Base-by-base conservation (phyloP, 2,797 vertebrate genomes). In the Pogonophryne albipinna region DNA sequence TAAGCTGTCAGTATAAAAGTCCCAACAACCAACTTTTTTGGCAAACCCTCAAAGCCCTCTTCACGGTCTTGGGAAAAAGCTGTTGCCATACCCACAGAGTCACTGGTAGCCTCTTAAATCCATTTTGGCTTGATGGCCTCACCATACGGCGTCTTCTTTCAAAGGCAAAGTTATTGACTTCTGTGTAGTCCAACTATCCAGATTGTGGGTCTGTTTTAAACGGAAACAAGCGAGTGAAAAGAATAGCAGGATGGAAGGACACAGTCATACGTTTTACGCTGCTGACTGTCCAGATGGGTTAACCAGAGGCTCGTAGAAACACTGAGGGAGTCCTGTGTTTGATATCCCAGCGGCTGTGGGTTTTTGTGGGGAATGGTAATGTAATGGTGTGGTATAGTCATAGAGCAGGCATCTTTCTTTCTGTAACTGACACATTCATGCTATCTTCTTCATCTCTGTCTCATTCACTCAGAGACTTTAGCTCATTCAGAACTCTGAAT, bases 221-320 rank as follows among this genome's bases (percentile, higher is more conserved):
- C 1, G 10, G 74, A 76, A 74, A 76, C 50, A 69, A 77, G 73
- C 12, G 64, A 57, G 58, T 53, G 47, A 64, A 71, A 78, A 69
- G 62, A 76, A 82, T 9, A 52, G 60, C 46, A 7, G 70, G 61
- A 34, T 31, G 51, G 71, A 76, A 45, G 67, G 68, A 75, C 13
- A 9, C 27, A 38, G 58, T 57, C 17, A 6, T 66, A 31, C 4
- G 13, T 78, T 78, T 46, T 44, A 55, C 9, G n/a, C 49, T 34
- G 14, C 71, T 31, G 64, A 67, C 59, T 68, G 70, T 88, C 41
- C 74, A 67, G 76, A 93, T 86, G 80, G 49, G 66, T 87, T 85
- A 83, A 86, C 74, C 76, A 72, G 82, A 89, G 61, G 53, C 75
- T 80, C n/a, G 41, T 49, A 41, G 64, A 78, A 68, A 77, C 66